Base-by-base conservation (phyloP, 2,888 invertebrate species). In the Diarsia rubi region DNA sequence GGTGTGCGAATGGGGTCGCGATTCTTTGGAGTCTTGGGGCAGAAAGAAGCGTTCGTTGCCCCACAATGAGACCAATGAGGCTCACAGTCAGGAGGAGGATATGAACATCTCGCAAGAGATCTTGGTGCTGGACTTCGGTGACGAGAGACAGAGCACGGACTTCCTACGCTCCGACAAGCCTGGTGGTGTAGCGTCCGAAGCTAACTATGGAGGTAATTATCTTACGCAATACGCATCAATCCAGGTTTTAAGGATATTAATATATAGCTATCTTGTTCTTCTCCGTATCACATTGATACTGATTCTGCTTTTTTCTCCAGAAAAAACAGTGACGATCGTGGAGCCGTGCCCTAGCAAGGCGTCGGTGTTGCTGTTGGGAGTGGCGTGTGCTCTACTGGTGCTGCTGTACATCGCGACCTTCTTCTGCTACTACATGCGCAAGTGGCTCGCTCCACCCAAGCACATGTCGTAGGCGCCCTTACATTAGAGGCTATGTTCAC, bases 61-160 rank as follows among this genome's bases (percentile, higher is more conserved):
- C 11, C 91, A 89, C 82, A 94, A 96, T 89, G 98, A 98, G 89
- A 97, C 97, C 87, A 97, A 96, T 45, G 97, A 97, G 78, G 97
- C 97, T 49, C 97, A 97, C 81, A 97, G 96, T 73, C 97, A 97
- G 81, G 97, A 98, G 74, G 98, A 98, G 87, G 98, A 98, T 90
- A 99, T 99, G 98, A 99, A 99, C 84, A 97, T 99, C 81, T 99
- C 99, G 62, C 99, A 99, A 94, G 99, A 99, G 95, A 99, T 99
- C 91, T 97, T 99, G 37, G 99, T 99, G 4, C 96, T 99, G 85
- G 99, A 99, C 97, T 98, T 99, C 89, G 99, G 99, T 68, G 99
- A 99, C 95, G 99, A 99, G 83, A 88, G 98, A 88, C 98, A 98
- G 93, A 98, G 97, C 68, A 97, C 97, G 62, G 98, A 98, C 85